These are phyloP conservation scores for Teleiodes luculella DNA, from an alignment of 2,888 invertebrate species.

Conservation along the genomic window DNA sequence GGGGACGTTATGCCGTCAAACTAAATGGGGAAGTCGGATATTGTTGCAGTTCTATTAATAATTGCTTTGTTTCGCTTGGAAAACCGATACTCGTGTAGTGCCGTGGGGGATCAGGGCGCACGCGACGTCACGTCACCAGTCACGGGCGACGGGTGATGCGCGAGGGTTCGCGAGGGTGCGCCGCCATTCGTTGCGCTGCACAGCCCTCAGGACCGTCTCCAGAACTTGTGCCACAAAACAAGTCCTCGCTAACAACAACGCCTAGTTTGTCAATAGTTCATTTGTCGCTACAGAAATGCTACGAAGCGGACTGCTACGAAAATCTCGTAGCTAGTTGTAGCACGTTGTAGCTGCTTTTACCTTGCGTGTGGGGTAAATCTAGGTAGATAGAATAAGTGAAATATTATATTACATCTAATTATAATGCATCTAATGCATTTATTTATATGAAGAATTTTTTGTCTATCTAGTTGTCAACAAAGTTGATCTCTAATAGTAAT, in stretches of 20 bases:
- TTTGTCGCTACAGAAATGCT: not conserved
- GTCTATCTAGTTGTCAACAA: too few species aligned
- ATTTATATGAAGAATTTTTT: too few species aligned
- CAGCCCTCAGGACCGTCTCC: not conserved
- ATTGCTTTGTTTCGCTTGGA: slow-evolving; percentile 48
- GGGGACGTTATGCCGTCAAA: slow-evolving; percentile 18
- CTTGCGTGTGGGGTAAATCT: too few species aligned
- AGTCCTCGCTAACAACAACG: too few species aligned
- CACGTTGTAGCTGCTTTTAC: too few species aligned
- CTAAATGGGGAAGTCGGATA: slow-evolving; percentile 25
- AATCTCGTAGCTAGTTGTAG: not conserved
- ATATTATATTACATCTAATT: too few species aligned
- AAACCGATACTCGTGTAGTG: slow-evolving; percentile 56
- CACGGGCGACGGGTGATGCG: slow-evolving; percentile 24
- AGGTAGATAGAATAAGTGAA: too few species aligned
- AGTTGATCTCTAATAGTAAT: too few species aligned
- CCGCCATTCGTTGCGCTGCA: not conserved
- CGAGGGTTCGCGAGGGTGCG: slow-evolving; percentile 7
- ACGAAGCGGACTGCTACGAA: not conserved
- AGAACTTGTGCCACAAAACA: not conserved
- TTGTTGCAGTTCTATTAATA: slow-evolving; percentile 41
- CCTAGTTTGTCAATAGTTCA: too few species aligned
- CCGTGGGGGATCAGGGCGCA: slow-evolving; percentile 43
- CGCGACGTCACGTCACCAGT: slow-evolving; percentile 59
- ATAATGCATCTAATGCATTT: too few species aligned